phyloP scores from a whole-genome alignment of 2,888 invertebrate species.

The Acronicta leporina region DNA sequence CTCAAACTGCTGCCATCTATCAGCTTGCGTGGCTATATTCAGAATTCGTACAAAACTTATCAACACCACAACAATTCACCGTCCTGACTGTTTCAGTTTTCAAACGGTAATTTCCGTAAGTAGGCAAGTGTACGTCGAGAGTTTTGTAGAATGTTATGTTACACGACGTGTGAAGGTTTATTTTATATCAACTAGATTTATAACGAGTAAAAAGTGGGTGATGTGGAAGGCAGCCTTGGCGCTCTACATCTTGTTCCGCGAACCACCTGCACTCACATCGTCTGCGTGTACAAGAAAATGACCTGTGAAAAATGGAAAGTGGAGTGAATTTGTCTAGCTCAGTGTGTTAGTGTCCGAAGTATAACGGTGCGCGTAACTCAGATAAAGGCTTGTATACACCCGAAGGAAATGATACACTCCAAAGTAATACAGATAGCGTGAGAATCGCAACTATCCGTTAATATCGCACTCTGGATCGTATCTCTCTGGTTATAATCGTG shows the following conservation, averaged over 20 bases:
- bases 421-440: slow-evolving; percentile 70
- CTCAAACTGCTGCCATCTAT: slow-evolving; percentile 16
- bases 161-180: slow-evolving; percentile 55
- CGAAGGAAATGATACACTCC: slow-evolving; percentile 71
- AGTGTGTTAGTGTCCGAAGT: slow-evolving; percentile 79
- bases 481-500: slow-evolving; percentile 73
- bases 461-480: slow-evolving; percentile 71
- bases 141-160: slow-evolving; percentile 56
- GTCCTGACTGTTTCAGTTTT: slow-evolving; percentile 50
- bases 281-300: slow-evolving; percentile 79
- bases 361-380: slow-evolving; percentile 72
- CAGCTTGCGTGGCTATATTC: slow-evolving; percentile 15
- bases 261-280: slow-evolving; percentile 77
- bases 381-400: slow-evolving; percentile 67
- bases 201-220: slow-evolving; percentile 77
- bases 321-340: slow-evolving; percentile 84
- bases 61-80: slow-evolving; percentile 38
- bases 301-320: slow-evolving; percentile 87
- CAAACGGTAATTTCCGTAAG: slow-evolving; percentile 57
- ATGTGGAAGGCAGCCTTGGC: slow-evolving; percentile 71
- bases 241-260: slow-evolving; percentile 78
- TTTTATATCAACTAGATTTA: slow-evolving; percentile 72
- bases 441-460: slow-evolving; percentile 71
- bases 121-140: slow-evolving; percentile 58
- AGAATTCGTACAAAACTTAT: slow-evolving; percentile 29